These are phyloP conservation scores for Stenolophus ochropezus DNA, from an alignment of 2,888 invertebrate species.

Conservation along the genomic window DNA sequence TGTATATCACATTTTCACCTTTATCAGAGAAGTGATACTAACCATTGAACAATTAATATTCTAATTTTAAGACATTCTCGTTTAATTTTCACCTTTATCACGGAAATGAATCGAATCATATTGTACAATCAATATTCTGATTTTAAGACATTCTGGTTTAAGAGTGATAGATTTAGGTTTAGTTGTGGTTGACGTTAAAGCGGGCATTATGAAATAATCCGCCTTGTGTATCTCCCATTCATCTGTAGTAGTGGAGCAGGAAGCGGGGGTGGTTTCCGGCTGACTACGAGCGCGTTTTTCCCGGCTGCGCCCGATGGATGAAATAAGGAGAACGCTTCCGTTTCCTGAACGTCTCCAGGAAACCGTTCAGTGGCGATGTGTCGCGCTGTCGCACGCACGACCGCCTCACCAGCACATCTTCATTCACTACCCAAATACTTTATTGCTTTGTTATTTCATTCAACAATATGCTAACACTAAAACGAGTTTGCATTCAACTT, in stretches of 20 bases:
- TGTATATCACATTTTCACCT: too few species aligned
- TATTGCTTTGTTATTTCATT: conserved; percentile 12
- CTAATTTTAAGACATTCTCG: background rate
- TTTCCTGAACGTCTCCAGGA: conserved; percentile 57
- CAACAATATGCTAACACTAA: too few species aligned
- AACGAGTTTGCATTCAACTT: too few species aligned
- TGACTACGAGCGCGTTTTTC: conserved; percentile 10
- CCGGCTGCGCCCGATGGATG: conserved; percentile 47
- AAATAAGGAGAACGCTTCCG: conserved; percentile 57
- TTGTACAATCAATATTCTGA: background rate
- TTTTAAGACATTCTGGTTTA: background rate
- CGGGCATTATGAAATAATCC: conserved; percentile 1
- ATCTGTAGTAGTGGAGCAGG: background rate
- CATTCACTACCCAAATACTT: background rate
- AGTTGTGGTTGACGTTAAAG: background rate
- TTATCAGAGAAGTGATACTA: too few species aligned
- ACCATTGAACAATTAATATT: background rate
- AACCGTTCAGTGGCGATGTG: conserved; percentile 54
- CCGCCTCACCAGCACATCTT: conserved; percentile 17
- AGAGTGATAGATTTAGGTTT: background rate
- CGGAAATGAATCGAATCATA: too few species aligned
- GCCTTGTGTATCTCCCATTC: conserved; percentile 10
- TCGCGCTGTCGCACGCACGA: conserved; percentile 56
- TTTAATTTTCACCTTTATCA: too few species aligned
- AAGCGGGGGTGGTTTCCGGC: conserved; percentile 25